Conservation (phyloP, 2,113 vertebrate species). For the Tricholaema leucomelas region DNA sequence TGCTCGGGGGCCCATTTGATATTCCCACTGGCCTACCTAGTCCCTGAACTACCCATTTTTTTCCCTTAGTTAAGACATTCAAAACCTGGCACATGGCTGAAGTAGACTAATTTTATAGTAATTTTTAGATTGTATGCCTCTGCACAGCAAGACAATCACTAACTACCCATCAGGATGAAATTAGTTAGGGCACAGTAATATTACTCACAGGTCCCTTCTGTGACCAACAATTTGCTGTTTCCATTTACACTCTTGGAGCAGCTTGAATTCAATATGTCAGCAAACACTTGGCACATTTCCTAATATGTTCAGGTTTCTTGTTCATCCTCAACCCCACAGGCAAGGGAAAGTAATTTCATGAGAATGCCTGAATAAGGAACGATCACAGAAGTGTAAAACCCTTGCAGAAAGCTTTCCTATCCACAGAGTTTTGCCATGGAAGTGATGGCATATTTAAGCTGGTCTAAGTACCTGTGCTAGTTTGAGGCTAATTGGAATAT, state of each 20-base stretch:
- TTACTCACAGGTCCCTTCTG: not conserved
- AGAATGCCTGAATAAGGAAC: not conserved
- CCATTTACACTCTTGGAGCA: not conserved
- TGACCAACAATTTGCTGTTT: not conserved
- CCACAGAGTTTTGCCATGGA: not conserved
- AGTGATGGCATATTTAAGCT: not conserved
- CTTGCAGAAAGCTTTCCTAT: not conserved
- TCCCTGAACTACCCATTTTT: not conserved
- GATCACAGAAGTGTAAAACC: not conserved
- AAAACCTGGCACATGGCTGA: not conserved
- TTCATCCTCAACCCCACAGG: not conserved
- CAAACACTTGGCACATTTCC: not conserved
- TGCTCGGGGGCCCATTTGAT: rapidly evolving
- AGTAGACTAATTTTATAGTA: not conserved
- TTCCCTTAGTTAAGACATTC: not conserved
- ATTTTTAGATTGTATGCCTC: not conserved
- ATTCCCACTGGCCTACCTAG: not conserved
- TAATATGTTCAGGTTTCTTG: not conserved
- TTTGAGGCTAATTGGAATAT: too few species aligned
- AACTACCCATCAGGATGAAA: not conserved
- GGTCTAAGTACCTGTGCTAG: too few species aligned
- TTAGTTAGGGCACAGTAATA: not conserved
- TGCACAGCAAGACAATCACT: not conserved
- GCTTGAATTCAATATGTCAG: not conserved
- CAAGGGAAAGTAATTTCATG: not conserved